Base-by-base conservation (phyloP, 2,888 invertebrate species). In the Cheilosia vernalis region DNA sequence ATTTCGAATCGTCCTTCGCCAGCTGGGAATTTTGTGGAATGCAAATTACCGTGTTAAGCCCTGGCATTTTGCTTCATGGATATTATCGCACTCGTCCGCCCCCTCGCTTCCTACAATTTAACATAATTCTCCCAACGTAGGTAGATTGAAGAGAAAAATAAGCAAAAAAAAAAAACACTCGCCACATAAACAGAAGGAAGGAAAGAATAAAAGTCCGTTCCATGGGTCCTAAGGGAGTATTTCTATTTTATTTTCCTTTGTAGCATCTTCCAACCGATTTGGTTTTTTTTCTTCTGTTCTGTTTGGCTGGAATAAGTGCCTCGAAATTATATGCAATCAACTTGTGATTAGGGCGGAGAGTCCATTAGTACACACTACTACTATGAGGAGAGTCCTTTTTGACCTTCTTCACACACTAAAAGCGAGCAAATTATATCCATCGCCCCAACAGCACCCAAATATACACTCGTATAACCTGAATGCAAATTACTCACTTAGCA, bases 11-110 rank as follows among this genome's bases (percentile, higher is more conserved):
- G 61, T 73, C 67, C 51, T 78, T 83, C 37, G 56, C 53, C 60
- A 79, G 51, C 53, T 66, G 60, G 51, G 53, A 55, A 60, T 82
- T 70, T 77, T 72, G 78, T 51, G 47, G 72, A 85, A 85, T 81
- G 76, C 61, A 85, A 85, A 85, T 77, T 81, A 81, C 76, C 85
- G 67, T 72, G 85, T 77, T 85, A 77, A 80, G 74, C 58, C 76
- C 64, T 70, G 72, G 51, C 67, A 66, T 79, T 80, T 74, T 66
- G 66, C 70, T 64, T 69, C 61, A 67, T 83, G 84, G 80, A 70
- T 83, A 79, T 73, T 83, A 83, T 83, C 79, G 73, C 78, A 47
- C 69, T 44, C 44, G 17, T 17, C 44, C 47, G 40, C 24, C 37
- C 13, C 42, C 13, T 15, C 64, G 42, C 24, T 37, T 37, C 63